These are phyloP conservation scores for Probosciger aterrimus DNA, from an alignment of 2,113 vertebrate species.

Conservation along the genomic window DNA sequence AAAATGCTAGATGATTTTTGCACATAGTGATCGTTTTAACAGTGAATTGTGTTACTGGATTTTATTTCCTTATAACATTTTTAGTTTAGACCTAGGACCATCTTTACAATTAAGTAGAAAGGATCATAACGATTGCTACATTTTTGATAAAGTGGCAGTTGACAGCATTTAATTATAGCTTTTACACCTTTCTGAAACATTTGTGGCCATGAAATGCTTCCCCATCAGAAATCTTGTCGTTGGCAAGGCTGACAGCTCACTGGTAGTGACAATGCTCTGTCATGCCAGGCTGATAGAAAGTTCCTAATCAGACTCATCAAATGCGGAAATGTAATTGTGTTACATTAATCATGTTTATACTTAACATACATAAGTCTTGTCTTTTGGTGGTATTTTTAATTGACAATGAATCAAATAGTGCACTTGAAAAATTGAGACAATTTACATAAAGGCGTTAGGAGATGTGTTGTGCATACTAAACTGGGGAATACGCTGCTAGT, in stretches of 20 bases:
- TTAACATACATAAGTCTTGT: constrained; percentile 75
- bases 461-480: constrained; percentile 56
- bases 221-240: background rate
- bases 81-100: background rate
- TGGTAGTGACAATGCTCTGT: background rate
- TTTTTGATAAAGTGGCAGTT: background rate
- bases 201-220: background rate
- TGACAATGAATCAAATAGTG: constrained; percentile 88
- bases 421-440: constrained; percentile 91
- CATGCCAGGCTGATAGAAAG: background rate
- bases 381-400: constrained; percentile 85
- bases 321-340: constrained; percentile 64
- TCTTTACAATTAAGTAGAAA: background rate
- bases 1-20: background rate
- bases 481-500: background rate
- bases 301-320: constrained; percentile 63
- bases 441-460: constrained; percentile 81
- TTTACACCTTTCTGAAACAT: background rate
- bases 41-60: rapidly evolving
- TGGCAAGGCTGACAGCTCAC: background rate
- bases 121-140: background rate
- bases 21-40: background rate
- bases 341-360: constrained; percentile 83
- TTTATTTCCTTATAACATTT: background rate
- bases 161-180: background rate